Conservation (phyloP, 2,113 vertebrate genomes). For the Columba livia region DNA sequence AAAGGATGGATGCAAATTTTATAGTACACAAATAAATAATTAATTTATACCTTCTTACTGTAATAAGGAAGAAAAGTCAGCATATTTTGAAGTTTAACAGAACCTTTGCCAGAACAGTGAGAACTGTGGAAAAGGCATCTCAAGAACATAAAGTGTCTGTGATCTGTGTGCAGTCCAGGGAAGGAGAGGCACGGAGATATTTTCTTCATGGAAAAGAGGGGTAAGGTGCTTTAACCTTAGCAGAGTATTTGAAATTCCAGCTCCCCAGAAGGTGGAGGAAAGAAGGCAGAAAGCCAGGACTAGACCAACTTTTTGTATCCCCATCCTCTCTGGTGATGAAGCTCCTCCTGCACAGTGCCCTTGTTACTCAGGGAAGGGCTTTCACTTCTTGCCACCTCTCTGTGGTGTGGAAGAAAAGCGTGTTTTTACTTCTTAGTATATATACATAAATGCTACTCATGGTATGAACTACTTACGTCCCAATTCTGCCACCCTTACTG, state of each 20-base stretch:
- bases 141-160: neutral
- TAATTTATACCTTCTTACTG: constrained; percentile 69
- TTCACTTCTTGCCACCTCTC: neutral
- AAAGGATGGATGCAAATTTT: constrained; percentile 68
- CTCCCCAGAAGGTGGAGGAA: neutral
- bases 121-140: constrained; percentile 4
- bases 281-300: neutral
- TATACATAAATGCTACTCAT: neutral
- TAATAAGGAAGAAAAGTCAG: constrained; percentile 67
- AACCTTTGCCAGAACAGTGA: constrained; percentile 9
- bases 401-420: neutral
- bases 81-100: constrained; percentile 71
- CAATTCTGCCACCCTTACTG: neutral
- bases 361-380: neutral
- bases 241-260: neutral
- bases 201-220: neutral
- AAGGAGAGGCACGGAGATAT: neutral
- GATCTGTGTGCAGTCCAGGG: neutral
- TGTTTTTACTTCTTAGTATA: neutral
- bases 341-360: neutral
- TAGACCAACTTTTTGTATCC: neutral
- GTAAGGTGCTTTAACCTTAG: neutral
- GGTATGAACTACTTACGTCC: neutral
- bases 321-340: neutral
- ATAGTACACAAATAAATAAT: constrained; percentile 73